Percentiles rank a stretch among this genome's conserved stretches.
These are phyloP conservation scores for Crotalus horridus DNA, from an alignment of 2,113 vertebrate genomes.

Conservation along the genomic window DNA sequence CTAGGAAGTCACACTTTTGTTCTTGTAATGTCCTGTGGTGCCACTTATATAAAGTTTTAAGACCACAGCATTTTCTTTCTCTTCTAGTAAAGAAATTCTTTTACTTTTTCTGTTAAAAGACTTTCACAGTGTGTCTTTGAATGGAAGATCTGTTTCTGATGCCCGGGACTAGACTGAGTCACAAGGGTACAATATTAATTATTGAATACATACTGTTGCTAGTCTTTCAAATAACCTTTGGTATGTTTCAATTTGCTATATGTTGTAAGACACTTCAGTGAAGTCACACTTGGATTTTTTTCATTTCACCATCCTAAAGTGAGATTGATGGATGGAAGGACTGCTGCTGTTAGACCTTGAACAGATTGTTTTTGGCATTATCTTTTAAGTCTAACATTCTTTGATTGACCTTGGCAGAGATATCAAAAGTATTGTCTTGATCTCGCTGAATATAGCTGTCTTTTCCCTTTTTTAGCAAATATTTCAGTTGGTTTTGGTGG, in stretches of 20 bases:
- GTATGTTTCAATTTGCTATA: conserved; percentile 38
- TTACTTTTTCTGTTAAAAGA: conserved; percentile 13
- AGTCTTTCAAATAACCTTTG: conserved; percentile 34
- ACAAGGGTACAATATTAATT: conserved; percentile 42
- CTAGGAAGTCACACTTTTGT: conserved; percentile 19
- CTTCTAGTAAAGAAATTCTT: conserved; percentile 34
- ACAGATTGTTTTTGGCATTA: background rate
- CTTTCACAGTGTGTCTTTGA: conserved; percentile 22
- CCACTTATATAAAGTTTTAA: conserved; percentile 20
- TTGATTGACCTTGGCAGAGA: conserved; percentile 39
- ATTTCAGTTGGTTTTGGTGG: background rate
- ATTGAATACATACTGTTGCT: conserved; percentile 13
- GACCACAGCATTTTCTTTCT: conserved; percentile 29
- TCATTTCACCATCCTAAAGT: conserved; percentile 32
- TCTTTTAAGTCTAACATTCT: conserved; percentile 24
- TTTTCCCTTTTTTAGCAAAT: conserved; percentile 12
- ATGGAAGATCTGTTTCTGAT: conserved; percentile 29
- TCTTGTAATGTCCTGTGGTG: background rate
- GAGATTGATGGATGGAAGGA: background rate
- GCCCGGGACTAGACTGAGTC: background rate
- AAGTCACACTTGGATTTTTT: conserved; percentile 23
- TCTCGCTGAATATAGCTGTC: conserved; percentile 23
- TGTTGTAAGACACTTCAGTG: conserved; percentile 34
- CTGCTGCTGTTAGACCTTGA: background rate
- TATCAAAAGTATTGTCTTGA: conserved; percentile 33